Base-by-base conservation (phyloP, 2,888 invertebrate species). In the Drosophila nigricruria region DNA sequence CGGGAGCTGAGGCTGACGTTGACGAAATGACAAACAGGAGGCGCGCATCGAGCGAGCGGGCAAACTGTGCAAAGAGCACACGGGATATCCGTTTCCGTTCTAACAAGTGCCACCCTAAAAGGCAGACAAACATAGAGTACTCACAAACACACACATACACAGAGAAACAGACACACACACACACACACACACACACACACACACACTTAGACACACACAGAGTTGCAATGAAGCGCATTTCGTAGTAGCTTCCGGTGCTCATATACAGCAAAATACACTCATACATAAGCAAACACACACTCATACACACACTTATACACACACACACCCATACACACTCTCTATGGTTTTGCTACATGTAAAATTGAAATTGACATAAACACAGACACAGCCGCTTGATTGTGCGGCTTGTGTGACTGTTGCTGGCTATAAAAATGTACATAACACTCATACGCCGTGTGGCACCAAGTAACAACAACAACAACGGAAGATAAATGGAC, bases 11-110 rank as follows among this genome's bases (percentile, higher is more conserved):
- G 36, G 38, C 30, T 54, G 58, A 52, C 50, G 27, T 23, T 66
- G 77, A 77, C 40, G 87, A 64, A 77, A 88, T 76, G 89, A 70
- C 84, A 81, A 88, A 83, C 81, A 76, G 77, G 73, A 79, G 79
- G 70, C 72, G 73, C 62, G 54, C 66, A 53, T 47, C 54, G 62
- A 54, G 69, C 49, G 61, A 60, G 43, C 57, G 38, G 65, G 59
- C 72, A 71, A 67, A 58, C 79, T 81, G 72, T 69, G 89, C 81
- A 75, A 65, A 80, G 86, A 79, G 89, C 82, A 77, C 81, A 86
- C 77, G 74, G 86, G 72, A 88, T 82, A 82, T 90, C 88, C 90
- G 88, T 75, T 90, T 88, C 85, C 83, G 89, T 73, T 79, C 64
- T 75, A 80, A 76, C 83, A 87, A 87, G 88, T 89, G 79, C 74